Evolutionary conservation across 2,797 vertebrate species (phyloP).

Genomic region (Sciurus carolinensis): DNA sequence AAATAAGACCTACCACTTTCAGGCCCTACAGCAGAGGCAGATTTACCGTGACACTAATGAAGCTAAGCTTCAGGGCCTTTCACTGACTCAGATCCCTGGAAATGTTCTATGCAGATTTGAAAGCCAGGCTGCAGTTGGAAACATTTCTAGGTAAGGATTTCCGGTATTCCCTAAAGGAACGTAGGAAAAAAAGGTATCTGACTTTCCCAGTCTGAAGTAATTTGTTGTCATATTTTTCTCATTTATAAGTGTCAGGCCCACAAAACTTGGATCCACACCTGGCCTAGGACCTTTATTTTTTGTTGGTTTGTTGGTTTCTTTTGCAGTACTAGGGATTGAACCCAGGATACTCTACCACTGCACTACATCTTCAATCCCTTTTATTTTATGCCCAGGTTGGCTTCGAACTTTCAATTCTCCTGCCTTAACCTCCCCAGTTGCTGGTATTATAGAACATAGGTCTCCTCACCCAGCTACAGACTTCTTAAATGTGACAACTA

Average conservation of each 20-base stretch:
- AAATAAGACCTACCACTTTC: not conserved
- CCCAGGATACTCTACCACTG: not conserved
- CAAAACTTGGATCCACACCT: not conserved
- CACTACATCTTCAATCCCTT: not conserved
- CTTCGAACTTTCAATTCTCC: not conserved
- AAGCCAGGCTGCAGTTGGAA: not conserved
- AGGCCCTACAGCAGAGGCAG: not conserved
- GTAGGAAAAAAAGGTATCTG: not conserved
- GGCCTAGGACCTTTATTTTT: not conserved
- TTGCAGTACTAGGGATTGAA: too few relatives aligned
- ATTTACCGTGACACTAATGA: not conserved
- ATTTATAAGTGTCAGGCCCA: not conserved
- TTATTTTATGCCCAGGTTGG: not conserved
- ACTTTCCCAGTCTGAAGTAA: not conserved
- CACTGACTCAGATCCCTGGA: not conserved
- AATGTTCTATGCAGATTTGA: not conserved
- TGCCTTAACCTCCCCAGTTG: not conserved
- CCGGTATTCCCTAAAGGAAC: not conserved
- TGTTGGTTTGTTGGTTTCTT: not conserved
- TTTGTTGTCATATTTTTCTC: conserved; percentile 17
- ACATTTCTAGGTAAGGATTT: not conserved
- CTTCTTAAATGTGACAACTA: not conserved
- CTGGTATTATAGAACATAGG: not conserved
- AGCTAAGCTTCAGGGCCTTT: not conserved
- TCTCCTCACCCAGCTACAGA: rapidly evolving